Evolutionary conservation across 1,140 invertebrate genomes (phyloP).

Genomic region (Sarcophaga peregrina): DNA sequence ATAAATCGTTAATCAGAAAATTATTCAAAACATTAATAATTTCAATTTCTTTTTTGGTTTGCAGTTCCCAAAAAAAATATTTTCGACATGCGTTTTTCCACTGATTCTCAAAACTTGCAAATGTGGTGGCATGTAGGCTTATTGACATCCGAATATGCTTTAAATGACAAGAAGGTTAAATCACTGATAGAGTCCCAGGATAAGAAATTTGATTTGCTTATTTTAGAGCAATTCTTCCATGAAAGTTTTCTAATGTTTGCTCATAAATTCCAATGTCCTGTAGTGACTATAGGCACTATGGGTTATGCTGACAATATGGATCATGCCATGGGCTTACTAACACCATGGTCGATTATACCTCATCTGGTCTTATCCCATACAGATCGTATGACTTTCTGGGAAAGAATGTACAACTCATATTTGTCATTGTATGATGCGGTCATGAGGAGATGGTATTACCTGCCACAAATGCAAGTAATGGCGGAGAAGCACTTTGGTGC

Average conservation of each 20-base stretch:
- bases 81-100: conserved; percentile 60
- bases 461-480: conserved; percentile 64
- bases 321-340: conserved; percentile 68
- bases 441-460: conserved; percentile 58
- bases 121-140: conserved; percentile 66
- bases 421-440: conserved; percentile 59
- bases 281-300: conserved; percentile 67
- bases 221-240: conserved; percentile 70
- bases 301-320: conserved; percentile 71
- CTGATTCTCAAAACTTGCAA: conserved; percentile 60
- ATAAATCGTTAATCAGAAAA: background rate
- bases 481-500: conserved; percentile 59
- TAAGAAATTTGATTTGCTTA: conserved; percentile 68
- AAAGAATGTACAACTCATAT: conserved; percentile 59
- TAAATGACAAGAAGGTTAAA: conserved; percentile 67
- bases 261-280: conserved; percentile 69
- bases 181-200: conserved; percentile 67
- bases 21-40: background rate
- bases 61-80: conserved; percentile 62
- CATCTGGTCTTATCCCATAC: conserved; percentile 67
- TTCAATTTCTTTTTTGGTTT: background rate
- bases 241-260: conserved; percentile 70
- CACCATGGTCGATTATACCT: conserved; percentile 68
- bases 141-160: conserved; percentile 66
- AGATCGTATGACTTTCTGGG: conserved; percentile 59